A percentile compares a stretch with the other conserved stretches of the same genome.
These are phyloP conservation scores for Tyto alba DNA, from an alignment of 2,113 vertebrate species.

Conservation along the genomic window DNA sequence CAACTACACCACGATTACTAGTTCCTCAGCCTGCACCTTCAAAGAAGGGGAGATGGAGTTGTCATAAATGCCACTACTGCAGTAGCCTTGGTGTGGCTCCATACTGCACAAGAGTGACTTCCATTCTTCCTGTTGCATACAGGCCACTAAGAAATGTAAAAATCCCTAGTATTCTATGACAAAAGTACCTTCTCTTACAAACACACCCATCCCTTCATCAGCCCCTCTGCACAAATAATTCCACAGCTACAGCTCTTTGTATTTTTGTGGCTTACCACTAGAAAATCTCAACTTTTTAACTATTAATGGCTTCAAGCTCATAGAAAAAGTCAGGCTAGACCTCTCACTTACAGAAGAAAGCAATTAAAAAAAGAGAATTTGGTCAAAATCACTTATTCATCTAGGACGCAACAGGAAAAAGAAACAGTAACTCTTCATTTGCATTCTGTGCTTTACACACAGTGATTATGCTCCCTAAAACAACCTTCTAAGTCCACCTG, in stretches of 20 bases:
- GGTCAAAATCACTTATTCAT: background rate
- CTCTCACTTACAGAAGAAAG: background rate
- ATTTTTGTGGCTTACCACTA: background rate
- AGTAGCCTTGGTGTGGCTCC: background rate
- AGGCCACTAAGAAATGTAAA: background rate
- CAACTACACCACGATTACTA: fast-evolving
- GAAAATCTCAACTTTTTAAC: background rate
- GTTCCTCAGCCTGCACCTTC: background rate
- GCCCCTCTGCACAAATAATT: background rate
- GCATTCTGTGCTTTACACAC: background rate
- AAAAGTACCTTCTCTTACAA: background rate
- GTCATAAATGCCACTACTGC: background rate
- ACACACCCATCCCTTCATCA: background rate
- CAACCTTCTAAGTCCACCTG: background rate
- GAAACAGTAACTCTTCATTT: background rate
- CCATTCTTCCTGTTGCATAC: fast-evolving
- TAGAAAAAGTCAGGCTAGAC: background rate
- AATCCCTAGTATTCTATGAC: background rate
- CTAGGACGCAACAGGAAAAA: background rate
- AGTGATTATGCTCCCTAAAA: background rate
- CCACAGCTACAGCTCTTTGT: background rate
- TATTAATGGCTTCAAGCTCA: background rate
- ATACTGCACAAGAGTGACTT: background rate
- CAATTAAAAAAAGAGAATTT: background rate
- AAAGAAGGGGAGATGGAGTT: background rate